Evolutionary conservation across 2,113 vertebrate species (phyloP).

Genomic region (Cettia cetti): DNA sequence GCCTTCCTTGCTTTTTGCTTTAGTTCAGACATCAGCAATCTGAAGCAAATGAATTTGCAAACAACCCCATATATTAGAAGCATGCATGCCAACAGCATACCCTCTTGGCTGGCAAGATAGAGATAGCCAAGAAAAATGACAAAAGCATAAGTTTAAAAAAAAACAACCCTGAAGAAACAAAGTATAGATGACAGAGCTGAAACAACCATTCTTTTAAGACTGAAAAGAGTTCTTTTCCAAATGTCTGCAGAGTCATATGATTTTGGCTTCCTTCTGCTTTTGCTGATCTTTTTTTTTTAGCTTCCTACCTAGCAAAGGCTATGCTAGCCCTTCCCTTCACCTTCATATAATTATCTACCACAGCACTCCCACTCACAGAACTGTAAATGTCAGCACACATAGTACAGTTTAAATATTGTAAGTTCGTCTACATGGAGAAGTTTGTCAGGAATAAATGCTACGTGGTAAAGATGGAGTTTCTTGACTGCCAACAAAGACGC

Average conservation of each 20-base stretch:
- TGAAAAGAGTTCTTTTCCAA: not conserved
- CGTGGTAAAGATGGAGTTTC: not conserved
- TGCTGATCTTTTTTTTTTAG: not conserved
- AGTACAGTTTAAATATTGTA: not conserved
- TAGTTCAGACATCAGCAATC: not conserved
- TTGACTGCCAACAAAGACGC: not conserved
- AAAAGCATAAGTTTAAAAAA: not conserved
- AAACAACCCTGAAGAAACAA: not conserved
- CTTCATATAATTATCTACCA: not conserved
- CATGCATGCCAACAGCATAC: not conserved
- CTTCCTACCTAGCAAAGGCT: conserved; percentile 27
- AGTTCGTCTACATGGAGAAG: not conserved
- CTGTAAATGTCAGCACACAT: conserved; percentile 41
- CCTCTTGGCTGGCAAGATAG: not conserved
- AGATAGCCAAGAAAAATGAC: not conserved
- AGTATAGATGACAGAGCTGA: not conserved
- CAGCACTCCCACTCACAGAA: not conserved
- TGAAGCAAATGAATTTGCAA: not conserved
- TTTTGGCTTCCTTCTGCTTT: not conserved
- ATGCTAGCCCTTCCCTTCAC: conserved; percentile 30
- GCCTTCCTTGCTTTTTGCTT: not conserved
- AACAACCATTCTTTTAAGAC: not conserved
- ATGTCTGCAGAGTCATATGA: not conserved
- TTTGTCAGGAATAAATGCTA: not conserved
- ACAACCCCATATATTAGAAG: not conserved